A percentile compares a stretch with the other conserved stretches of the same genome.
Conservation (phyloP, 2,113 vertebrate genomes). For the Pandion haliaetus region DNA sequence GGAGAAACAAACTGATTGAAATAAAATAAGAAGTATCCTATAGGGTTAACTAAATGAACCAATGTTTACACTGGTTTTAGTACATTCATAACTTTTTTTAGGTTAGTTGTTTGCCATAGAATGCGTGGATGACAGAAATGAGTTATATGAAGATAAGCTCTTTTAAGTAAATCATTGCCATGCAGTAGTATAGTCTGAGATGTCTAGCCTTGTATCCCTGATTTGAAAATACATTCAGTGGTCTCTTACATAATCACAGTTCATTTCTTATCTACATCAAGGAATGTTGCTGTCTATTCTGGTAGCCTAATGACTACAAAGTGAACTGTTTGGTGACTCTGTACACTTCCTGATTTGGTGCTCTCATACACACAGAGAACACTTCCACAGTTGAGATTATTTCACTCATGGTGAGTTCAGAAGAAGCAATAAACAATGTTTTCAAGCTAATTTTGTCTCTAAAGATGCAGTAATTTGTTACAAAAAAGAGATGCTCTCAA, state of each 20-base stretch:
- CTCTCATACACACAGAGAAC: not conserved
- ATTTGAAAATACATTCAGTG: not conserved
- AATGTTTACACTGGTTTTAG: not conserved
- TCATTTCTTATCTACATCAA: conserved; percentile 38
- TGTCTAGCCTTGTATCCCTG: not conserved
- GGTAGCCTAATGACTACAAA: not conserved
- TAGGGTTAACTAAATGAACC: not conserved
- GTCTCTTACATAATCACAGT: conserved; percentile 22
- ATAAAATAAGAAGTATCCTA: not conserved
- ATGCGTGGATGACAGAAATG: not conserved
- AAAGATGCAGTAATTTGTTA: not conserved
- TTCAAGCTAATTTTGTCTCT: not conserved
- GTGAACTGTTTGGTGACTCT: not conserved
- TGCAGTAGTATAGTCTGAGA: not conserved
- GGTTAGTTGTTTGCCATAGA: not conserved
- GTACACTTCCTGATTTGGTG: not conserved
- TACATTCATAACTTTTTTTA: not conserved
- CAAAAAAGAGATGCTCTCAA: not conserved
- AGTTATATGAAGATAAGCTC: not conserved
- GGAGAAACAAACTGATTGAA: not conserved
- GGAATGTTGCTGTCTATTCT: not conserved
- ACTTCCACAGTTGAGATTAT: not conserved
- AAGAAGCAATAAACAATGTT: not conserved
- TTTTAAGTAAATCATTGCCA: not conserved
- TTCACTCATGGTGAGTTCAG: not conserved